These are phyloP conservation scores for Tetropium fuscum DNA, from an alignment of 2,888 invertebrate genomes.

Conservation along the genomic window DNA sequence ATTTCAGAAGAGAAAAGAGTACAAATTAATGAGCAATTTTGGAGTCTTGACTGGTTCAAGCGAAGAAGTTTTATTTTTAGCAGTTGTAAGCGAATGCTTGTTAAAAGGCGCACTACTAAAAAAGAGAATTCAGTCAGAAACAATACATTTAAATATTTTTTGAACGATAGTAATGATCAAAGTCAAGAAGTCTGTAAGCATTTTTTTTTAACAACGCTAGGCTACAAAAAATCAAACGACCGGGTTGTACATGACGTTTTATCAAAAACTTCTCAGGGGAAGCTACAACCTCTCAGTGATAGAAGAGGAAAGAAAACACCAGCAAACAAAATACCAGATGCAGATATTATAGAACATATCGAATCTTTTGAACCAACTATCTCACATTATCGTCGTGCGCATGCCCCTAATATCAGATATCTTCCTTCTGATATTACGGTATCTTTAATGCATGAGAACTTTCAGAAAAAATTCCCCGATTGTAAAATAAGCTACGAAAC, in stretches of 20 bases:
- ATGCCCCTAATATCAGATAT: slow-evolving; percentile 6
- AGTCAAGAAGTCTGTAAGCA: not conserved
- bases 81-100: not conserved
- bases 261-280: not conserved
- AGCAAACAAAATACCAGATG: not conserved
- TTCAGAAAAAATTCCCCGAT: not conserved
- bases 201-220: slow-evolving; percentile 1
- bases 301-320: not conserved
- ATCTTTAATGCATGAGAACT: slow-evolving; percentile 6
- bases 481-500: slow-evolving; percentile 1
- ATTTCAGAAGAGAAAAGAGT: not conserved
- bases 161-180: not conserved
- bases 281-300: not conserved
- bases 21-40: not conserved
- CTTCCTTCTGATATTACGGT: slow-evolving; percentile 15
- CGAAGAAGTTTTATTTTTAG: not conserved
- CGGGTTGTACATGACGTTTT: not conserved
- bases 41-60: not conserved
- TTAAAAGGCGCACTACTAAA: not conserved
- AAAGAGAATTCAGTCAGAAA: not conserved
- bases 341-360: not conserved
- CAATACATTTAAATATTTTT: not conserved
- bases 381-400: slow-evolving; percentile 8
- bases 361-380: not conserved
- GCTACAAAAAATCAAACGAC: not conserved